A percentile compares a stretch with the other conserved stretches of the same genome.
These are phyloP conservation scores for Gnathonemus longibarbis DNA, from an alignment of 2,113 vertebrate species.

Conservation along the genomic window DNA sequence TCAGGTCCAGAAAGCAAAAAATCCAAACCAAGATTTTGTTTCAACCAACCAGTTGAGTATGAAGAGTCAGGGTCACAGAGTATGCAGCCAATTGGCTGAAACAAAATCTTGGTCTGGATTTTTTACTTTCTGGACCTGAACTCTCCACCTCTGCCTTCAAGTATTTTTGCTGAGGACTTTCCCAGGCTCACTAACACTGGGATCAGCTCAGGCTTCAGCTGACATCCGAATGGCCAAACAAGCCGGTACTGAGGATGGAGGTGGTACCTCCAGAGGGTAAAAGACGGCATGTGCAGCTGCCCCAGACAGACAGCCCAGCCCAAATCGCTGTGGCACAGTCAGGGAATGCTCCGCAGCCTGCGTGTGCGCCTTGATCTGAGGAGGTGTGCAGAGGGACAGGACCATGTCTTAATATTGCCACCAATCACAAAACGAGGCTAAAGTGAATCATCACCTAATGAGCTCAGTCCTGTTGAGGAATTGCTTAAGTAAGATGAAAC, in stretches of 20 bases:
- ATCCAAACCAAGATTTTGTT: not conserved
- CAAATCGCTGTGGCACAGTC: conserved; percentile 57
- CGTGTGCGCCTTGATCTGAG: conserved; percentile 52
- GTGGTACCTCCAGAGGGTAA: conserved; percentile 63
- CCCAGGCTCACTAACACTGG: not conserved
- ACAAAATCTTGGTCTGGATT: not conserved
- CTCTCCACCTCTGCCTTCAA: not conserved
- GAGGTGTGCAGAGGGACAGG: not conserved
- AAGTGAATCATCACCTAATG: not conserved
- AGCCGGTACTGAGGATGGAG: not conserved
- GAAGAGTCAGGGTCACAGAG: not conserved
- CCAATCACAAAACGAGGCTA: not conserved
- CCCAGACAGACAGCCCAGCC: conserved; percentile 59
- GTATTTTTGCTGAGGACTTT: not conserved
- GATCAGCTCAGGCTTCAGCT: not conserved
- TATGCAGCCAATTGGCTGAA: not conserved
- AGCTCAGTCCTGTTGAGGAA: not conserved
- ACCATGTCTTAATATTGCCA: not conserved
- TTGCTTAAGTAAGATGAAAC: not conserved
- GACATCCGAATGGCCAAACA: not conserved
- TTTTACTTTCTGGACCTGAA: not conserved
- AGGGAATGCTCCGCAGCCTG: conserved; percentile 42
- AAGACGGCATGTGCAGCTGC: conserved; percentile 57
- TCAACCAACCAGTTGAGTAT: not conserved
- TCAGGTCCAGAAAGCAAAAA: not conserved